phyloP scores from a whole-genome alignment of 1,140 invertebrate genomes.

The Drosophila persimilis region DNA sequence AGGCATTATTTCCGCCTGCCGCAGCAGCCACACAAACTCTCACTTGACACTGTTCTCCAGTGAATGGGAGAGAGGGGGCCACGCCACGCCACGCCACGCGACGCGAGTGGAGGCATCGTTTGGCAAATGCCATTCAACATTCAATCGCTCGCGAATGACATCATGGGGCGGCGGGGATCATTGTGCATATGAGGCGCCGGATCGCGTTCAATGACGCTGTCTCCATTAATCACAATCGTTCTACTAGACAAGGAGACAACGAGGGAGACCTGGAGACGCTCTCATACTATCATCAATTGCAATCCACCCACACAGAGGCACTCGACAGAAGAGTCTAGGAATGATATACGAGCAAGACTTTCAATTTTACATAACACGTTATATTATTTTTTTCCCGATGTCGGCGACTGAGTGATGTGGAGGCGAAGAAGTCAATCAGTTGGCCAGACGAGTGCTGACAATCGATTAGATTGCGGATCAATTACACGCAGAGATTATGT shows the following conservation, averaged over 20 bases:
- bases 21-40: conserved; percentile 37
- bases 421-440: conserved; percentile 55
- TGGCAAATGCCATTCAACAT: conserved; percentile 55
- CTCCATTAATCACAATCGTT: conserved; percentile 76
- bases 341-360: conserved; percentile 54
- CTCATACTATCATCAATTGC: conserved; percentile 51
- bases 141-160: conserved; percentile 54
- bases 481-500: conserved; percentile 1
- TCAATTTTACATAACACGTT: conserved; percentile 45
- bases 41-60: conserved; percentile 56
- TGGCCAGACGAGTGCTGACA: conserved; percentile 30
- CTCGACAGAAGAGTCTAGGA: neutral
- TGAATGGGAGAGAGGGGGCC: no score
- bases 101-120: conserved; percentile 21
- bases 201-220: conserved; percentile 71
- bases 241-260: conserved; percentile 5
- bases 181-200: conserved; percentile 64
- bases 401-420: conserved; percentile 27
- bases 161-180: conserved; percentile 51
- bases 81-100: no score
- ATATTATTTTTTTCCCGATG: neutral
- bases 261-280: no score
- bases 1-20: conserved; percentile 76
- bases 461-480: conserved; percentile 10
- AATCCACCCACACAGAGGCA: conserved; percentile 41